phyloP scores from a whole-genome alignment of 2,113 vertebrate species.

The Rhinolophus ferrumequinum region DNA sequence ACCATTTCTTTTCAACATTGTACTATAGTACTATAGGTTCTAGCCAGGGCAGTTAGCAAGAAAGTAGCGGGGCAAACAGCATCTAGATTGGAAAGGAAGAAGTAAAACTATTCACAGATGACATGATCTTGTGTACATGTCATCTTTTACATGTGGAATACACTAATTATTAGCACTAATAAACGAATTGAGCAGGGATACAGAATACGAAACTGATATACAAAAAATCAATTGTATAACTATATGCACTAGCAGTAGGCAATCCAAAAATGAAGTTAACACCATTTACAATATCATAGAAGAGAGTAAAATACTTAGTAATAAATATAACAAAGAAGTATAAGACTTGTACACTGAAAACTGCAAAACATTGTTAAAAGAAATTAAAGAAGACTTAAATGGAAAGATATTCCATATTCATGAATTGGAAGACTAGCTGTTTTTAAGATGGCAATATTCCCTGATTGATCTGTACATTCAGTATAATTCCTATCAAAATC shows the following conservation, averaged over 20 bases:
- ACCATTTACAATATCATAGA: background rate
- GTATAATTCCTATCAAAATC: background rate
- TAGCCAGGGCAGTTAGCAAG: background rate
- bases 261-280: background rate
- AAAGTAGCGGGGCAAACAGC: background rate
- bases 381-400: background rate
- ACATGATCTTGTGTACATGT: background rate
- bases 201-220: background rate
- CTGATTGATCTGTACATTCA: background rate
- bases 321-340: background rate
- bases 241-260: background rate
- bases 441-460: background rate
- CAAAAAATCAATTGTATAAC: background rate
- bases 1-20: background rate
- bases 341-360: background rate
- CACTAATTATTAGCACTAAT: background rate
- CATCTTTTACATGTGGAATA: background rate
- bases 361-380: background rate
- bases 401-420: background rate
- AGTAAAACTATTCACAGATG: background rate
- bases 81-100: background rate
- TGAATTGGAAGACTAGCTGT: background rate
- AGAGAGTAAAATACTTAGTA: background rate
- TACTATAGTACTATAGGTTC: background rate
- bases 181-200: background rate